Percentiles rank a stretch among this genome's conserved stretches.
Conservation (phyloP, 2,888 invertebrate species). For the Troglohyphantes excavatus region DNA sequence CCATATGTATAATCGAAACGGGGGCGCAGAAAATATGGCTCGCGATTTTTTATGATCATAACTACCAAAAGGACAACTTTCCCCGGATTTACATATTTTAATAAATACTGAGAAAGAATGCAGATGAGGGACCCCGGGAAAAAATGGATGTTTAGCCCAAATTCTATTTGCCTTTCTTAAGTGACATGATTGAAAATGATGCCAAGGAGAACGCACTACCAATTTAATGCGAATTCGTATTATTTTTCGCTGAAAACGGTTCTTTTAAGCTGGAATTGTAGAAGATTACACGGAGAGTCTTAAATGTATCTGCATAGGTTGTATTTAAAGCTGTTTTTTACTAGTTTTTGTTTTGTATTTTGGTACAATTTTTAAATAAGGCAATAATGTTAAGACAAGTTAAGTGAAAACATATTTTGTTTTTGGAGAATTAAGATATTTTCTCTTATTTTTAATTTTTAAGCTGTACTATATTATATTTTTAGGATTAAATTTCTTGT, state of each 20-base stretch:
- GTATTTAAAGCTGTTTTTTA: no score
- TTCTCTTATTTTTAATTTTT: no score
- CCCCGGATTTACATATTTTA: slow-evolving; percentile 50
- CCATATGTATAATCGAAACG: not conserved
- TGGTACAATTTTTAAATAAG: no score
- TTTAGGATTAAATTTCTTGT: no score
- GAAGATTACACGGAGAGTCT: no score
- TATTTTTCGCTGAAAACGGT: not conserved
- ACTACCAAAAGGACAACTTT: slow-evolving; percentile 22
- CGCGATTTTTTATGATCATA: not conserved
- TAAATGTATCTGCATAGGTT: no score
- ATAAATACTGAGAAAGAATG: not conserved
- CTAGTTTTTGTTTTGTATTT: no score
- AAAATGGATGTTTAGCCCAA: slow-evolving; percentile 39
- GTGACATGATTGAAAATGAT: slow-evolving; percentile 35
- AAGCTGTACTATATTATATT: no score
- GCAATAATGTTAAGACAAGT: no score
- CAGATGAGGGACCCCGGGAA: no score
- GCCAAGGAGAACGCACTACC: not conserved
- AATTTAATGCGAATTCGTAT: slow-evolving; percentile 18
- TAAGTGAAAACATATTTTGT: no score
- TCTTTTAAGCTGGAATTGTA: not conserved
- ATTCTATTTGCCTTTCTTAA: slow-evolving; percentile 46
- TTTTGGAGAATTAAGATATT: no score
- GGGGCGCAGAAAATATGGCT: not conserved